phyloP scores from a whole-genome alignment of 2,113 vertebrate genomes.

The Cynocephalus volans region DNA sequence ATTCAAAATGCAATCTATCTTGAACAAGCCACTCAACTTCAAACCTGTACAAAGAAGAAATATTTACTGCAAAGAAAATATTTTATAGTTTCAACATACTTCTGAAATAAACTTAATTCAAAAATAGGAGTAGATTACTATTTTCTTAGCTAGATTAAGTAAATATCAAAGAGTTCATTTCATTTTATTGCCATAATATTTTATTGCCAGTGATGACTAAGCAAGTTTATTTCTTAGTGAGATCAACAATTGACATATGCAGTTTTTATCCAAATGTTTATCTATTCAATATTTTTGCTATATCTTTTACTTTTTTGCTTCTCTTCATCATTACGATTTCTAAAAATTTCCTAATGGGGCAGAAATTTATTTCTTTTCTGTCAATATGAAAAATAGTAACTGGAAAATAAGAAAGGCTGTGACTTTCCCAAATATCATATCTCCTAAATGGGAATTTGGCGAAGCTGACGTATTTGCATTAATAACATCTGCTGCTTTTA shows the following conservation, averaged over 20 bases:
- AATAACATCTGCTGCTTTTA: constrained; percentile 67
- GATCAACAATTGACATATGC: background rate
- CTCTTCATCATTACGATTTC: background rate
- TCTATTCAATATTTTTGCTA: background rate
- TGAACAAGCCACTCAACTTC: background rate
- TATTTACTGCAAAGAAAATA: background rate
- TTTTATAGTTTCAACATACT: background rate
- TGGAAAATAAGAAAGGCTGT: background rate
- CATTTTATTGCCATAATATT: background rate
- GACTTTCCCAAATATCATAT: background rate
- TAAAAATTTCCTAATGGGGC: background rate
- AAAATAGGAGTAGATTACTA: background rate
- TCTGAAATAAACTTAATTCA: background rate
- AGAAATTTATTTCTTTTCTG: background rate
- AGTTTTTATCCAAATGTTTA: background rate
- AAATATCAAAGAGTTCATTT: background rate
- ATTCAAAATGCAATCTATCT: background rate
- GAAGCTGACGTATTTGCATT: constrained; percentile 61
- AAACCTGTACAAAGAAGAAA: background rate
- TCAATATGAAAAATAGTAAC: background rate
- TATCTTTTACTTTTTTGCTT: background rate
- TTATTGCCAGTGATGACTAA: background rate
- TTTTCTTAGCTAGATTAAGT: background rate
- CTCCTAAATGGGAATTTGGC: constrained; percentile 37
- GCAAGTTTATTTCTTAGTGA: background rate